Evolutionary conservation across 1,140 invertebrate species (phyloP).

Genomic region (Aphis gossypii): DNA sequence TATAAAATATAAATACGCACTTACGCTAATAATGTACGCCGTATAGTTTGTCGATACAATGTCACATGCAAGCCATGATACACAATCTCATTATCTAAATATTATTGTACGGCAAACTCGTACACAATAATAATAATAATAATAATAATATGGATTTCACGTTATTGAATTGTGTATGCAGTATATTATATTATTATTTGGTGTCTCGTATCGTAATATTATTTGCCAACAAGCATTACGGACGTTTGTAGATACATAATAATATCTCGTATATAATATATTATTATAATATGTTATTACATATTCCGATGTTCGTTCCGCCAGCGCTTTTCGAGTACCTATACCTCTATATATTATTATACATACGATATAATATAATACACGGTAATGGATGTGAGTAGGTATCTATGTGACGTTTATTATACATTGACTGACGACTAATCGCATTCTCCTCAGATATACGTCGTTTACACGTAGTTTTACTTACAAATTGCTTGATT

Average conservation of each 20-base stretch:
- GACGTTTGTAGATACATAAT: neutral
- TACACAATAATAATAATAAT: neutral
- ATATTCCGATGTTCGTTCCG: neutral
- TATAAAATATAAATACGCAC: neutral
- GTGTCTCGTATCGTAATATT: neutral
- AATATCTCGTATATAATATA: neutral
- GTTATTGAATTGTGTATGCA: neutral
- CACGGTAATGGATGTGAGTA: slow-evolving; percentile 7
- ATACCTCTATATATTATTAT: neutral
- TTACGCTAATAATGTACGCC: neutral
- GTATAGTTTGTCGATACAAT: neutral
- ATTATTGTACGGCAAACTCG: neutral
- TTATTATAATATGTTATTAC: slow-evolving; percentile 1
- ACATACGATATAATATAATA: neutral
- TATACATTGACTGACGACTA: neutral
- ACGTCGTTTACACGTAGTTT: neutral
- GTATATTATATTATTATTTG: neutral
- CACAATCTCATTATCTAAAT: slow-evolving; percentile 1
- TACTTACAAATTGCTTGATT: neutral
- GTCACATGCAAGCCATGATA: neutral
- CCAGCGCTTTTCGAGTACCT: neutral
- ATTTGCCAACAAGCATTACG: neutral
- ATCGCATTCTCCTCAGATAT: neutral
- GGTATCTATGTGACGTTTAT: neutral
- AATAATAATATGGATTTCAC: neutral